Percentiles rank a stretch among this genome's conserved stretches.
Conservation (phyloP, 2,888 invertebrate genomes). For the Ennomos fuscantarius region DNA sequence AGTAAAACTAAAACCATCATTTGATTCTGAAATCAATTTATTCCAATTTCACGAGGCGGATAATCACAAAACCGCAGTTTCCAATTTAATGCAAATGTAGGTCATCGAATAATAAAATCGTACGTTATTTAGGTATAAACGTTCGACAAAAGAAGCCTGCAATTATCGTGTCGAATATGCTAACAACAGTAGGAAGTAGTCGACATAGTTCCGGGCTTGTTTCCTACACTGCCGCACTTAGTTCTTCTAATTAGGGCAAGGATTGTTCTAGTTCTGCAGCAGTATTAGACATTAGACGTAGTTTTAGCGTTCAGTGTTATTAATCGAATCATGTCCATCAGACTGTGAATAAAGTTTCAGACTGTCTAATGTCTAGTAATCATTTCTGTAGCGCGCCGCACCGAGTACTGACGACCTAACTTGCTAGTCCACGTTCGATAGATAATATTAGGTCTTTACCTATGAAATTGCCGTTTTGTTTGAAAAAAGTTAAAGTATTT, state of each 20-base stretch:
- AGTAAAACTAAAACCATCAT: background rate
- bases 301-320: slow-evolving; percentile 10
- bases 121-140: background rate
- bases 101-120: slow-evolving; percentile 34
- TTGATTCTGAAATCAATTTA: slow-evolving; percentile 5
- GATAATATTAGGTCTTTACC: too few relatives aligned
- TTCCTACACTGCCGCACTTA: slow-evolving; percentile 21
- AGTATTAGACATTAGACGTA: slow-evolving; percentile 6
- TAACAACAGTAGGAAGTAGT: slow-evolving; percentile 30
- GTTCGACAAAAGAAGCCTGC: slow-evolving; percentile 22
- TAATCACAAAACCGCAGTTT: slow-evolving; percentile 14
- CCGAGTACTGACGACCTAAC: background rate
- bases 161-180: background rate
- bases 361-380: slow-evolving; percentile 17
- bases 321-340: slow-evolving; percentile 25
- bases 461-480: too few relatives aligned
- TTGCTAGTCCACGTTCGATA: too few relatives aligned
- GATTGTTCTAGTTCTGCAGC: slow-evolving; percentile 18
- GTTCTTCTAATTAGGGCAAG: slow-evolving; percentile 36
- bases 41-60: slow-evolving; percentile 15
- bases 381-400: slow-evolving; percentile 9
- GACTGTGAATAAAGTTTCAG: slow-evolving; percentile 24
- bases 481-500: too few relatives aligned
- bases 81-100: slow-evolving; percentile 29
- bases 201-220: slow-evolving; percentile 27